Evolutionary conservation across 2,797 vertebrate species (phyloP), one percentile per base, ranked within the genome.

Genomic region (Lacerta viridis): DNA sequence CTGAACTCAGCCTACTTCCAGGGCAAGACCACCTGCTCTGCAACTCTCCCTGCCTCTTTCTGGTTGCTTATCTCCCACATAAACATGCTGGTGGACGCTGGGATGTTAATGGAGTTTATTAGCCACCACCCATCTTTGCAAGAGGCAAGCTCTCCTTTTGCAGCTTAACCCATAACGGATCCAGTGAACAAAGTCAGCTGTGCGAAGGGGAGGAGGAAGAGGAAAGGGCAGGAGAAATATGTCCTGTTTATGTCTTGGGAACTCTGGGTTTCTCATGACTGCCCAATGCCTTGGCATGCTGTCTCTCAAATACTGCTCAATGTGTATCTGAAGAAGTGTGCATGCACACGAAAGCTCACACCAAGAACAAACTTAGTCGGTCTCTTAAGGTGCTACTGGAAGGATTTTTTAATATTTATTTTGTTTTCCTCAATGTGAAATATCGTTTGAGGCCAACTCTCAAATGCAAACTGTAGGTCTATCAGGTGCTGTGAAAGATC

Each of bases 11-110:
- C 3, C 36, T 13, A 13, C 25, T n/a, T 17, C 72, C n/a, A 29
- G 25, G 61, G 17, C 17, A 23, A 64, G 77, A 66, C 77, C 76
- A 64, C 66, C 83, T 64, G 68, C 46, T 39, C 50, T 59, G 76
- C 50, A 10, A 0, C 6, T 1, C 10, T 33, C 61, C 25, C 9
- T 7, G 25, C 18, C 5, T 17, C 46, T 17, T n/a, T 23, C 36
- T 61, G n/a, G 7, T 61, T 72, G 68, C 77, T 88, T 80, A 80
- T 85, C 88, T 85, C 2, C 68, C 46, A 36, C 17, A 7, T 80
- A 80, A 85, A 84, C 50, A 79, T 20, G 3, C 72, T 23, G 20
- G 76, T 61, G 36, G 50, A 36, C n/a, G 18, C 43, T 33, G 74
- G 69, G 76, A 46, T 33, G 18, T 8, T 18, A 23, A 64, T 27